Evolutionary conservation across 2,797 vertebrate genomes (phyloP).

Genomic region (Fratercula arctica): DNA sequence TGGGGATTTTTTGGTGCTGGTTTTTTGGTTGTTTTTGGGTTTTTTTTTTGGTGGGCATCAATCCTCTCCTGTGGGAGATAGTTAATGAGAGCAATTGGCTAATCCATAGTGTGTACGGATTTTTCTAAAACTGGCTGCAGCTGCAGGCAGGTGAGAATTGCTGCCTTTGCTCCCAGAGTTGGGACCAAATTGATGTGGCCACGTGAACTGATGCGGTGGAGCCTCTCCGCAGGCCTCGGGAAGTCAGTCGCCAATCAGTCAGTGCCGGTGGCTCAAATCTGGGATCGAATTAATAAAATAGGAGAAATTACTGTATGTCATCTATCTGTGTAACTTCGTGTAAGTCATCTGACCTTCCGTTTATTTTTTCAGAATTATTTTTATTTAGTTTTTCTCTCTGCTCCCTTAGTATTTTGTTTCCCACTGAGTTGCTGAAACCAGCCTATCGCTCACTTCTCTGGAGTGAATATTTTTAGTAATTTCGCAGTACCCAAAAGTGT

Average conservation of each 20-base stretch:
- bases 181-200: not conserved
- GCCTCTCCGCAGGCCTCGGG: not conserved
- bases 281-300: not conserved
- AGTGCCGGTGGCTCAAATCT: not conserved
- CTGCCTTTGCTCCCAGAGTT: not conserved
- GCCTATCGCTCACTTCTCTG: not conserved
- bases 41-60: fast-evolving
- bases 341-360: not conserved
- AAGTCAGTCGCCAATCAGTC: not conserved
- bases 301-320: not conserved
- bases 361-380: not conserved
- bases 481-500: not conserved
- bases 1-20: not conserved
- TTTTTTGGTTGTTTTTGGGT: too few relatives aligned
- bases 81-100: slow-evolving; percentile 4
- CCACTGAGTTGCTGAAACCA: not conserved
- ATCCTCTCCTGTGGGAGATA: not conserved
- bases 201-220: fast-evolving
- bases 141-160: not conserved
- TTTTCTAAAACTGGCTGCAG: not conserved
- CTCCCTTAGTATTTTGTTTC: not conserved
- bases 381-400: not conserved
- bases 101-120: not conserved
- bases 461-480: not conserved
- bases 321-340: not conserved